phyloP scores from a whole-genome alignment of 2,888 invertebrate species.

The Rotaria sp. region DNA sequence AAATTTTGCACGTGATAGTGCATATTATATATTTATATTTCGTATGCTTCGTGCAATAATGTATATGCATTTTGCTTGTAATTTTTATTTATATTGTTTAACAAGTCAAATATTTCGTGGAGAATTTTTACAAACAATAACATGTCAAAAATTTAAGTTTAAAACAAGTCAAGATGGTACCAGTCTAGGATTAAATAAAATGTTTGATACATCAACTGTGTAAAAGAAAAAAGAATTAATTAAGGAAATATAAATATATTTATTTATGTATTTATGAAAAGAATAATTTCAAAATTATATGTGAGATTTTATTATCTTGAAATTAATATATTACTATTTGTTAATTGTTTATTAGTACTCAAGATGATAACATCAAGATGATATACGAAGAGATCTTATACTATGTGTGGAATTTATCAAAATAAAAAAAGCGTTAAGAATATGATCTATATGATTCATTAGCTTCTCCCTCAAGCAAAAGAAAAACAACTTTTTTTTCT shows the following conservation, averaged over 20 bases:
- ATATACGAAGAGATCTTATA: too few relatives aligned
- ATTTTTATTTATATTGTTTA: slow-evolving; percentile 26
- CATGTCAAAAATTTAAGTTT: background rate
- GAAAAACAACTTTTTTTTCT: too few relatives aligned
- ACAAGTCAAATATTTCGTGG: slow-evolving; percentile 7
- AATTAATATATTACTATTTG: too few relatives aligned
- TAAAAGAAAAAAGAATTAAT: background rate
- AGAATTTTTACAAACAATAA: background rate
- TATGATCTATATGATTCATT: too few relatives aligned
- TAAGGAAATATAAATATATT: background rate
- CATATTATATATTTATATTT: background rate
- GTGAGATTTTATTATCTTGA: too few relatives aligned
- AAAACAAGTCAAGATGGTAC: background rate
- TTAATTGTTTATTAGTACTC: too few relatives aligned
- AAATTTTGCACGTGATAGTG: background rate
- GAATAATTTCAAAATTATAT: too few relatives aligned
- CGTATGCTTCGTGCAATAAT: background rate
- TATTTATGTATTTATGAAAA: too few relatives aligned
- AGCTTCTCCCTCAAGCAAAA: too few relatives aligned
- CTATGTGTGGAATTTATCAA: too few relatives aligned
- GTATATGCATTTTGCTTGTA: background rate
- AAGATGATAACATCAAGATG: too few relatives aligned
- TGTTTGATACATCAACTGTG: background rate
- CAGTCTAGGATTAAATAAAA: background rate
- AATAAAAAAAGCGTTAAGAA: too few relatives aligned